Percentiles rank a stretch among this genome's conserved stretches.
These are phyloP conservation scores for Drosophila asahinai DNA, from an alignment of 1,140 invertebrate genomes.

Conservation along the genomic window DNA sequence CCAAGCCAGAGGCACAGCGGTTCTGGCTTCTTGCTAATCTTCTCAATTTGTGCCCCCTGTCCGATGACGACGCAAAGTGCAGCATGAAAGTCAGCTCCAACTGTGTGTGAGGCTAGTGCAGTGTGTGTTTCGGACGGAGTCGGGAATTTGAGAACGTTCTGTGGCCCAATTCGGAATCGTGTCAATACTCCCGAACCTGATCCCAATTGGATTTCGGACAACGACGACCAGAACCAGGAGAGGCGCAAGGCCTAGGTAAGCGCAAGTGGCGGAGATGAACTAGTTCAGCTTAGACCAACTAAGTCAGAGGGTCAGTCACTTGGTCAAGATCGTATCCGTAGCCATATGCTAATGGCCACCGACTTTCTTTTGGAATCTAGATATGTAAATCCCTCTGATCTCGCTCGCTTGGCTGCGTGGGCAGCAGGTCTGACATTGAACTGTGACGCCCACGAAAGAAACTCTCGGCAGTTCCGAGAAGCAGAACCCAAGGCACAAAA, in stretches of 20 bases:
- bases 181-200: slow-evolving; percentile 54
- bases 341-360: slow-evolving; percentile 65
- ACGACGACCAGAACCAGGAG: slow-evolving; percentile 14
- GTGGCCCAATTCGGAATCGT: slow-evolving; percentile 75
- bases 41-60: slow-evolving; percentile 71
- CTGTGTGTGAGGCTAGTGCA: slow-evolving; percentile 15
- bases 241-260: slow-evolving; percentile 59
- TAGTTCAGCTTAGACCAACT: slow-evolving; percentile 29
- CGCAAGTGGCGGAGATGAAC: slow-evolving; percentile 14
- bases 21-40: slow-evolving; percentile 70
- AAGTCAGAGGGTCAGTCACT: slow-evolving; percentile 48
- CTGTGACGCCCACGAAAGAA: slow-evolving; percentile 48
- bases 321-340: slow-evolving; percentile 32
- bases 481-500: slow-evolving; percentile 5
- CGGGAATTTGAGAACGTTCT: slow-evolving; percentile 71
- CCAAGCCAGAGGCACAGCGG: slow-evolving; percentile 38
- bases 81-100: slow-evolving; percentile 54
- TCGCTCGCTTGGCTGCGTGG: slow-evolving; percentile 14
- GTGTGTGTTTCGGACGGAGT: slow-evolving; percentile 9
- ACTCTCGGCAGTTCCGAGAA: slow-evolving; percentile 7
- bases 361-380: slow-evolving; percentile 66
- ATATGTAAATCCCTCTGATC: slow-evolving; percentile 38
- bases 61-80: slow-evolving; percentile 77
- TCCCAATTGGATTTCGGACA: slow-evolving; percentile 64
- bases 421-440: slow-evolving; percentile 51